Conservation (phyloP, 2,113 vertebrate genomes). For the Urocynchramus pylzowi region DNA sequence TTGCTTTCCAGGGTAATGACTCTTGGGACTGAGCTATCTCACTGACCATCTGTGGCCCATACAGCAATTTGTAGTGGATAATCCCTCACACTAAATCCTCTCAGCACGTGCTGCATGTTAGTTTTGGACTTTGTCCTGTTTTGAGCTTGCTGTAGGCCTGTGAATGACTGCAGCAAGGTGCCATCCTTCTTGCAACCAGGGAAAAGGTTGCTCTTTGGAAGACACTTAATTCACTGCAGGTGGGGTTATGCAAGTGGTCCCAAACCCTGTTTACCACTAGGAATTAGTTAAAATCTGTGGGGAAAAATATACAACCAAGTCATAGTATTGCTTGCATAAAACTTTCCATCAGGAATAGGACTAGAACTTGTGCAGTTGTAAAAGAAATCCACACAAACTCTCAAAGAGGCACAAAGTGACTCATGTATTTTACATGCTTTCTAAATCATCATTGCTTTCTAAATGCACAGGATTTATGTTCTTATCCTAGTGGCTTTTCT, state of each 20-base stretch:
- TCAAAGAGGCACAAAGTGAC: background rate
- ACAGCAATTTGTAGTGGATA: constrained; percentile 23
- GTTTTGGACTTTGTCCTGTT: constrained; percentile 34
- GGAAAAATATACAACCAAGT: rapidly evolving
- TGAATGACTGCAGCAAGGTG: background rate
- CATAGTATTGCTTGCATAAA: background rate
- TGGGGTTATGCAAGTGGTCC: background rate
- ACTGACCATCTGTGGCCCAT: constrained; percentile 31
- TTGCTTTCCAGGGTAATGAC: constrained; percentile 20
- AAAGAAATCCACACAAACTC: background rate
- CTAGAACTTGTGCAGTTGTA: background rate
- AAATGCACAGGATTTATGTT: background rate
- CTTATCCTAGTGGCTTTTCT: background rate
- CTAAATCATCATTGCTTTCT: background rate
- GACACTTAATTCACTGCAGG: background rate
- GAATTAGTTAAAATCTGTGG: background rate
- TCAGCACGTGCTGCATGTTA: constrained; percentile 1
- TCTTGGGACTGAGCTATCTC: background rate
- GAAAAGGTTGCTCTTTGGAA: background rate
- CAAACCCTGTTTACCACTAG: background rate
- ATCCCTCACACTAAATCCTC: background rate
- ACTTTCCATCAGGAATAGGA: background rate
- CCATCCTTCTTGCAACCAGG: background rate
- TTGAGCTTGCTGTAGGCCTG: background rate
- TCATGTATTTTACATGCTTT: background rate